Evolutionary conservation across 2,113 vertebrate genomes (phyloP).

Genomic region (Nycticryphes semicollaris): DNA sequence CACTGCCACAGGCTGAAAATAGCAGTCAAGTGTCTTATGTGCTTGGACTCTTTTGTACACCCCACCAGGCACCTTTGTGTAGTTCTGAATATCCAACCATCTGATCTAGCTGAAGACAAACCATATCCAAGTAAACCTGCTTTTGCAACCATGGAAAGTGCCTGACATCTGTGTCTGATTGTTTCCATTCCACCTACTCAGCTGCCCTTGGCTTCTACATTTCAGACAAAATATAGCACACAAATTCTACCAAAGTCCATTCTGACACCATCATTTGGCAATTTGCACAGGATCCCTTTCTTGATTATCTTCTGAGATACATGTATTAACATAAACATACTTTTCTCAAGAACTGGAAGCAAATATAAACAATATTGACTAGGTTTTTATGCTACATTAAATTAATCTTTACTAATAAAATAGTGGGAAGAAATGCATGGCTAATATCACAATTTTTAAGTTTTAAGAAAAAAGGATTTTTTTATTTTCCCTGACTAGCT

Average conservation of each 20-base stretch:
- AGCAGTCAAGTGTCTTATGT: not conserved
- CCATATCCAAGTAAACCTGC: not conserved
- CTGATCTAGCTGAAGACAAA: not conserved
- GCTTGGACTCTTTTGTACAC: not conserved
- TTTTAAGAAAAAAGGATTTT: slow-evolving; percentile 72
- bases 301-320: not conserved
- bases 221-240: not conserved
- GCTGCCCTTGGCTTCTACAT: not conserved
- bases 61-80: not conserved
- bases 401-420: slow-evolving; percentile 69
- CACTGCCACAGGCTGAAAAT: not conserved
- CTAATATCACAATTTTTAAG: slow-evolving; percentile 65
- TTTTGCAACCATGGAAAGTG: not conserved
- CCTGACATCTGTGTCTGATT: not conserved
- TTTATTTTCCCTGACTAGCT: slow-evolving; percentile 50
- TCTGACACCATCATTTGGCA: not conserved
- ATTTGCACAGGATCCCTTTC: not conserved
- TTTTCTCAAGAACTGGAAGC: slow-evolving; percentile 30
- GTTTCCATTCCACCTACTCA: not conserved
- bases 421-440: not conserved
- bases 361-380: slow-evolving; percentile 61
- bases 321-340: slow-evolving; percentile 19
- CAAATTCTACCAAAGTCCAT: not conserved
- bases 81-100: not conserved
- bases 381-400: slow-evolving; percentile 59